Base-by-base conservation (phyloP, 1,140 invertebrate genomes). In the Microplitis mediator region DNA sequence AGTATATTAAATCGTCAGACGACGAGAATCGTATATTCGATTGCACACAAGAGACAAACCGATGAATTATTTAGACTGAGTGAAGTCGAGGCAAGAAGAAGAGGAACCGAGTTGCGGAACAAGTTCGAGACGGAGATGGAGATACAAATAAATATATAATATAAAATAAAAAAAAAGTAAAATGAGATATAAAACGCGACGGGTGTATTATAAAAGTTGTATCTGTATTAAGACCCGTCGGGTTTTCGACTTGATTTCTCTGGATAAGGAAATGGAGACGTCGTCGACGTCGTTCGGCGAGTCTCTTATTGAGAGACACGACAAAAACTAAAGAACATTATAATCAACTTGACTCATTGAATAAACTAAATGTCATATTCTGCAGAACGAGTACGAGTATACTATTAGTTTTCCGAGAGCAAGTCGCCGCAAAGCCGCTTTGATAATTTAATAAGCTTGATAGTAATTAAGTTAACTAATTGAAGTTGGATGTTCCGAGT, bases 171-270 rank as follows among this genome's bases (percentile, higher is more conserved):
- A 39, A 63, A 39, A 63, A 34, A 39, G 35, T 5, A 39, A 72
- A 45, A 45, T 45, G 39, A 45, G 8, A 45, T 45, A 45, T 79
- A 75, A 79, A 77, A 72, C 77, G 75, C 73, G 76, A 76, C 71
- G 67, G 45, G 6, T 16, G 6, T 14, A 35, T 51, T 35, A 45
- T 67, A 13, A 6, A 67, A 67, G 65, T 67, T 67, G 65, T 39
- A 52, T 67, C 65, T 67, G 65, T 67, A 67, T 67, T 67, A 67
- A 67, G 66, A 68, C 31, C 52, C 66, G 58, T 34, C 23, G 66
- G 5, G 32, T 68, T 58, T 68, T 68, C 66, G 54, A 68, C 66
- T 68, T 68, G 16, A 68, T 68, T 68, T 58, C 54, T 58, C 52
- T 68, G 66, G 54, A 68, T 68, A 68, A 68, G 66, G 66, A 58